Percentiles rank a stretch among this genome's conserved stretches.
phyloP scores from a whole-genome alignment of 2,888 invertebrate species.

The Eristalinus aeneus region DNA sequence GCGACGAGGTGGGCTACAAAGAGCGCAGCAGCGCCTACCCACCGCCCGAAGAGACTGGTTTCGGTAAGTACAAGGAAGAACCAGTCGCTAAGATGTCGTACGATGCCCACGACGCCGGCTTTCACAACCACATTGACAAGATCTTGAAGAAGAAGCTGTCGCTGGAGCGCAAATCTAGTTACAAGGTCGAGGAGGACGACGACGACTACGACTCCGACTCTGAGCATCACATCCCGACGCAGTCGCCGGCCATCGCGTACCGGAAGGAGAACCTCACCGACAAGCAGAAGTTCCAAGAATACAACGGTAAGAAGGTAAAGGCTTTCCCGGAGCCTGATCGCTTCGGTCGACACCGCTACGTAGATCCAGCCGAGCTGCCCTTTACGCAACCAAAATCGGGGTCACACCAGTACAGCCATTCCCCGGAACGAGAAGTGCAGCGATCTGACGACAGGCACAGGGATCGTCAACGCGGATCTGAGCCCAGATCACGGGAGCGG shows the following conservation, averaged over 20 bases:
- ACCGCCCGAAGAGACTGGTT: constrained; percentile 60
- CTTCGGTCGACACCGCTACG: constrained; percentile 78
- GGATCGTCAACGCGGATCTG: constrained; percentile 70
- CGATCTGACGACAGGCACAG: constrained; percentile 67
- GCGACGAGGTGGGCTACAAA: constrained; percentile 74
- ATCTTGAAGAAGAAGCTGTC: constrained; percentile 78
- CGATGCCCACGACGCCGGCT: constrained; percentile 75
- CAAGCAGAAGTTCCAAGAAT: constrained; percentile 80
- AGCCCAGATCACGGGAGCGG: constrained; percentile 67
- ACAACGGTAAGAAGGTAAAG: constrained; percentile 76
- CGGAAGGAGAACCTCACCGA: constrained; percentile 80
- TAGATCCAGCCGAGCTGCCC: constrained; percentile 78
- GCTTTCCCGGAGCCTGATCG: constrained; percentile 76
- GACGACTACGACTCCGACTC: constrained; percentile 77
- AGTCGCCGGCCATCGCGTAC: constrained; percentile 71
- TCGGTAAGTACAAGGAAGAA: constrained; percentile 64
- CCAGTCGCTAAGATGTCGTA: constrained; percentile 58
- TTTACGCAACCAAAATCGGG: constrained; percentile 74
- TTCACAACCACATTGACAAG: constrained; percentile 78
- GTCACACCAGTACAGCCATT: constrained; percentile 72
- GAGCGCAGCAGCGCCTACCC: constrained; percentile 71
- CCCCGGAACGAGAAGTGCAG: constrained; percentile 67
- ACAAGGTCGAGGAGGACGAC: constrained; percentile 73
- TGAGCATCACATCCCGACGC: constrained; percentile 72
- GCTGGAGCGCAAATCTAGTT: constrained; percentile 66